phyloP scores from a whole-genome alignment of 2,113 vertebrate genomes.

The Tupaia chinensis region DNA sequence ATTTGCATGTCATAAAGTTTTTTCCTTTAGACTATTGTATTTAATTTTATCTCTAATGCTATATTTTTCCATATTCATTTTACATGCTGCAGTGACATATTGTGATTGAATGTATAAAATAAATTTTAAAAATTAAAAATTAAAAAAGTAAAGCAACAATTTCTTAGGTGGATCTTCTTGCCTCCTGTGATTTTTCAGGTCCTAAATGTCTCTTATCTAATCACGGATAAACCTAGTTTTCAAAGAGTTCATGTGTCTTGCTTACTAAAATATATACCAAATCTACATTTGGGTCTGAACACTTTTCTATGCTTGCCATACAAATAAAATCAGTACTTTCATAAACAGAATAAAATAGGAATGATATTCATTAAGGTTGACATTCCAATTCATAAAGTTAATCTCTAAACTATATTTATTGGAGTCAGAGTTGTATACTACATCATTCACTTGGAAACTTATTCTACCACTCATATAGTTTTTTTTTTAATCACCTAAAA shows the following conservation, averaged over 20 bases:
- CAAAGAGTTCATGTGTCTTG: background rate
- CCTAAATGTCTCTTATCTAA: background rate
- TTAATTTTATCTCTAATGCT: background rate
- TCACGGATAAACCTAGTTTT: background rate
- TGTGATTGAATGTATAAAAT: too few relatives aligned
- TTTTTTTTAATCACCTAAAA: background rate
- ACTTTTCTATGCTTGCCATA: background rate
- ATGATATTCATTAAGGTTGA: background rate
- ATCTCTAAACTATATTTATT: background rate
- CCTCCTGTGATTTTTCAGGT: background rate
- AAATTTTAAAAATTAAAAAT: too few relatives aligned
- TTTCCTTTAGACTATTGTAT: background rate
- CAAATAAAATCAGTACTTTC: background rate
- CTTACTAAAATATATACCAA: background rate
- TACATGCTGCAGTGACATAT: too few relatives aligned
- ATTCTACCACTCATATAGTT: background rate
- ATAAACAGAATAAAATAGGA: background rate
- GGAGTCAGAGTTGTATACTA: background rate
- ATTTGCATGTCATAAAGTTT: background rate
- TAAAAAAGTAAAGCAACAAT: background rate
- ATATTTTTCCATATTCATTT: background rate
- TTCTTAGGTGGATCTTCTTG: background rate
- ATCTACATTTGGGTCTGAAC: background rate
- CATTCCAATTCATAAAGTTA: background rate
- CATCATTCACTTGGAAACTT: background rate